These are phyloP conservation scores for Thamnophis sirtalis DNA, from an alignment of 2,113 vertebrate genomes.

Conservation along the genomic window DNA sequence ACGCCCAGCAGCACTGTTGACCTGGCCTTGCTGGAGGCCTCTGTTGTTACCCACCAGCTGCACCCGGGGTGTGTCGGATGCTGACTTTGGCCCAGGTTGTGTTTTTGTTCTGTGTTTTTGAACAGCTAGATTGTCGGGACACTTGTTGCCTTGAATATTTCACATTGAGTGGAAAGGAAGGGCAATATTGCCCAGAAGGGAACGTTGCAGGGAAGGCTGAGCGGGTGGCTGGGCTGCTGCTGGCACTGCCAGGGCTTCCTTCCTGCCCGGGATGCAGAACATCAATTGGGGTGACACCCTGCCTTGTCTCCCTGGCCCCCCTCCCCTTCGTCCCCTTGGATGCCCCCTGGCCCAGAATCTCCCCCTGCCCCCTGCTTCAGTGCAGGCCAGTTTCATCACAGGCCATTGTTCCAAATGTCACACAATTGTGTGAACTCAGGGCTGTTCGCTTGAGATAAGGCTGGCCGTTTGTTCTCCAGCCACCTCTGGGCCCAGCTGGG, in stretches of 20 bases:
- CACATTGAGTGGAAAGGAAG: not conserved
- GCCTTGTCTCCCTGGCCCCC: not conserved
- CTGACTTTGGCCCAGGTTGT: not conserved
- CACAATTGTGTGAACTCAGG: not conserved
- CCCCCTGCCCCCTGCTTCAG: not conserved
- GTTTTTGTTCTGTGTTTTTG: not conserved
- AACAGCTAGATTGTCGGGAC: no score
- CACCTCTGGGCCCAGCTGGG: not conserved
- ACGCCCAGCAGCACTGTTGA: not conserved
- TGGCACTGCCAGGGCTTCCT: not conserved
- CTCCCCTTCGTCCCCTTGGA: not conserved
- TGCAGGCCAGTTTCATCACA: not conserved
- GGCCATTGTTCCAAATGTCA: not conserved
- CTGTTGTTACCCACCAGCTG: not conserved
- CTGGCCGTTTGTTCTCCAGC: not conserved
- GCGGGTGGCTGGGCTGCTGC: not conserved
- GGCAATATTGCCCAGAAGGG: not conserved
- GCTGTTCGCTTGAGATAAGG: not conserved
- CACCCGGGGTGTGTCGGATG: not conserved
- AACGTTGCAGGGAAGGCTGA: not conserved
- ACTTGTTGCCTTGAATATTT: not conserved
- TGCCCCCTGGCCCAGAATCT: not conserved
- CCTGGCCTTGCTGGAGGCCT: not conserved
- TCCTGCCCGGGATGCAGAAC: not conserved
- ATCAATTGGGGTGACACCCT: not conserved